Base-by-base conservation (phyloP, 2,113 vertebrate species). In the Bos indicus region DNA sequence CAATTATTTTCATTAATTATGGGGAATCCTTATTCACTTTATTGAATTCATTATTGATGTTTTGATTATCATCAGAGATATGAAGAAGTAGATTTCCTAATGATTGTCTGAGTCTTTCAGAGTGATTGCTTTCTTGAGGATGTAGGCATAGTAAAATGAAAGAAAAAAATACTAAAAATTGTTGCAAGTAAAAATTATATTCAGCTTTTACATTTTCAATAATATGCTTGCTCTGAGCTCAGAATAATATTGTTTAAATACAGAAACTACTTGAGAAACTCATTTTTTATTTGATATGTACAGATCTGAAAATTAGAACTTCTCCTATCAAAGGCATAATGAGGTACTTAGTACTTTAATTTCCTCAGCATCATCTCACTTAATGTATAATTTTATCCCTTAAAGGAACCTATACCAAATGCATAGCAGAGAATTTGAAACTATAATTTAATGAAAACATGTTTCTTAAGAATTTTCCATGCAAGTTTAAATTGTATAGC, bases 1-100 rank as follows among this genome's bases (percentile, higher is more conserved):
- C 48, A 78, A 48, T 94, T 96, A 67, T 95, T 96, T 94, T 95
- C 14, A 92, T 2, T 96, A 96, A 94, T 95, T 84, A 82, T 17
- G 25, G 51, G 26, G 21, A 97, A 88, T 9, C 88, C 6, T 46
- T 51, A 30, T 59, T 94, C 1, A 11, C 25, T 88, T 88, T 97
- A 86, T 87, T 80, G 7, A 71, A 60, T 88, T 21, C 57, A 6
- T 87, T 95, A 62, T 40, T 94, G 23, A 14, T 92, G 1, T 92
- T 95, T 89, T 6, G 3, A 9, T 93, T 95, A 67, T 51, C 60
- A 4, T 83, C 80, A 64, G n/a, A 88, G 14, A 48, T 3, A 2
- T 36, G 17, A 96, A 90, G 36, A 92, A 90, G 74, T 78, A 71
- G 23, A 62, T 97, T 92, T 94, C 21, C 57, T 92, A 90, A 54